Percentiles rank a stretch among this genome's conserved stretches.
Conservation (phyloP, 2,797 vertebrate species). For the Capromys pilorides region DNA sequence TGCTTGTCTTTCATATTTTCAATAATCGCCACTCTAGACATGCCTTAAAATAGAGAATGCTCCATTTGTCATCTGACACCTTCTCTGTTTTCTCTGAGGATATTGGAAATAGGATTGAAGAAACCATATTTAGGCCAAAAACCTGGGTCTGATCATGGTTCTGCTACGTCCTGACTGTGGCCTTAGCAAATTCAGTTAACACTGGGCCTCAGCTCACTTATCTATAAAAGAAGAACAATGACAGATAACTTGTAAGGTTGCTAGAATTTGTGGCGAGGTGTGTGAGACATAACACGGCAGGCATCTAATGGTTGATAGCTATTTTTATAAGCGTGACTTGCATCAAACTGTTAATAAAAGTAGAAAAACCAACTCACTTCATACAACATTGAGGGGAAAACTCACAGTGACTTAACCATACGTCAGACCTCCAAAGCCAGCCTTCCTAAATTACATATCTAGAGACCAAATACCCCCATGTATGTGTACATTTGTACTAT, state of each 20-base stretch:
- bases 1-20: neutral
- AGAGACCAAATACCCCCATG: neutral
- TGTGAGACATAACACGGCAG: neutral
- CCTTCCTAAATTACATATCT: neutral
- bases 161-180: neutral
- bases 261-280: neutral
- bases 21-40: neutral
- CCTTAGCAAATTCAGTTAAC: neutral
- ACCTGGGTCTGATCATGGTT: neutral
- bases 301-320: neutral
- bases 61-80: neutral
- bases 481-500: neutral
- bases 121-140: neutral
- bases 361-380: conserved; percentile 21
- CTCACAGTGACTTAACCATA: neutral
- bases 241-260: neutral
- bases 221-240: neutral
- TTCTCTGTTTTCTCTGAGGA: neutral
- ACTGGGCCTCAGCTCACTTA: neutral
- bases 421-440: neutral
- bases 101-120: neutral
- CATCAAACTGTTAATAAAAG: conserved; percentile 15
- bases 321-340: neutral
- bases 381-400: neutral
- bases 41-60: neutral